These are phyloP conservation scores for Alentia gelatinosa DNA, from an alignment of 2,888 invertebrate species.

Conservation along the genomic window DNA sequence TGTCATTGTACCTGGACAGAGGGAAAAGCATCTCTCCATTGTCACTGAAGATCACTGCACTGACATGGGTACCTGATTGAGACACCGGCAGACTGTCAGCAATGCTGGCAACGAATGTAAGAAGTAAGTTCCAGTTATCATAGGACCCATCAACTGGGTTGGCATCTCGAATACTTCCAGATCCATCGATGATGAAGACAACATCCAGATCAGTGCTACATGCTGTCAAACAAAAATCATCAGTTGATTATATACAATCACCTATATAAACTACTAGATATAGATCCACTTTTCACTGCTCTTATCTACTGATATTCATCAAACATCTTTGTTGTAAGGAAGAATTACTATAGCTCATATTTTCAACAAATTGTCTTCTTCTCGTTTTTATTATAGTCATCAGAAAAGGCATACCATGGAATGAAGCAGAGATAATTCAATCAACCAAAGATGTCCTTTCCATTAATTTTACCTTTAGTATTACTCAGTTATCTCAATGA, in stretches of 20 bases:
- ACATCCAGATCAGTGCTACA: not conserved
- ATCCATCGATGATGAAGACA: constrained; percentile 34
- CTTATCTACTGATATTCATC: too few species aligned
- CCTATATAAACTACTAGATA: too few species aligned
- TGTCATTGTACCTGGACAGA: not conserved
- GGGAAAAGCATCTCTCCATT: not conserved
- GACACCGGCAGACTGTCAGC: not conserved
- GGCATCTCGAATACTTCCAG: constrained; percentile 29
- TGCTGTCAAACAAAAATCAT: not conserved
- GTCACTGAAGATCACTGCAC: constrained; percentile 29
- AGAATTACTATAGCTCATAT: not conserved
- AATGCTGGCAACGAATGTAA: constrained; percentile 1
- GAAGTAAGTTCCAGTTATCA: constrained; percentile 41
- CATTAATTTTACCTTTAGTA: too few species aligned
- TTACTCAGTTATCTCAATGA: too few species aligned
- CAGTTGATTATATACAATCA: too few species aligned
- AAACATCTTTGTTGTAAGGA: too few species aligned
- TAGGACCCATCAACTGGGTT: not conserved
- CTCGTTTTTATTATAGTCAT: too few species aligned
- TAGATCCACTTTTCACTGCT: too few species aligned
- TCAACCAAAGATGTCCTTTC: too few species aligned
- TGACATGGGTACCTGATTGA: not conserved
- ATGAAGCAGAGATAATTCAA: too few species aligned
- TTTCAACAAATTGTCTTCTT: not conserved
- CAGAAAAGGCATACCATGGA: too few species aligned